phyloP scores from a whole-genome alignment of 2,113 vertebrate species.

The Pholis gunnellus region DNA sequence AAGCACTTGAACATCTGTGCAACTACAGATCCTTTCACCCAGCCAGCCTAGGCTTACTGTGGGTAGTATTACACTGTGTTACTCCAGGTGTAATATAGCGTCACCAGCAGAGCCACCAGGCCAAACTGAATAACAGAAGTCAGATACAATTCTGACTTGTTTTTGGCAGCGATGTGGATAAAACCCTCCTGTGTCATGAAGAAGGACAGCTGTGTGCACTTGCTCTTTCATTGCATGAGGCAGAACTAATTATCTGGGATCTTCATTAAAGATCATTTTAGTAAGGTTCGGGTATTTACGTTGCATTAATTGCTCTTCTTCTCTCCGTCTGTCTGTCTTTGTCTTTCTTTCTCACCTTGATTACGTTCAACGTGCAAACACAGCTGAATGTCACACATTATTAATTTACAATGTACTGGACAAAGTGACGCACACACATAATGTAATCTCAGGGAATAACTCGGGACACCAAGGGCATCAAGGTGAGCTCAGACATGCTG shows the following conservation, averaged over 20 bases:
- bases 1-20: constrained; percentile 40
- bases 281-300: constrained; percentile 15
- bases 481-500: constrained; percentile 38
- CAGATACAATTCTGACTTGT: constrained; percentile 34
- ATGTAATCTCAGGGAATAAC: constrained; percentile 20
- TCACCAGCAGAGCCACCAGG: constrained; percentile 29
- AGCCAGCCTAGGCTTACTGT: not conserved
- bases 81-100: constrained; percentile 50
- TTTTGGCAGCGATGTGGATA: constrained; percentile 30
- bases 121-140: constrained; percentile 23
- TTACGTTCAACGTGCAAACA: constrained; percentile 60
- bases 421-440: constrained; percentile 6
- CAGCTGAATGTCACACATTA: constrained; percentile 72
- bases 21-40: constrained; percentile 28
- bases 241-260: constrained; percentile 49
- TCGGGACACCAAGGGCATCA: constrained; percentile 30
- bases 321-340: constrained; percentile 26
- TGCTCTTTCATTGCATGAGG: constrained; percentile 12
- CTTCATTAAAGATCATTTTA: constrained; percentile 47
- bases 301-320: constrained; percentile 15
- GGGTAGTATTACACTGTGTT: constrained; percentile 47
- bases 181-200: constrained; percentile 23
- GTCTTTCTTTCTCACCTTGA: constrained; percentile 54
- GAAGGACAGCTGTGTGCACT: constrained; percentile 48
- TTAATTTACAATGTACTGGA: constrained; percentile 52